phyloP scores from a whole-genome alignment of 2,797 vertebrate genomes.

The Clarias pachynema region DNA sequence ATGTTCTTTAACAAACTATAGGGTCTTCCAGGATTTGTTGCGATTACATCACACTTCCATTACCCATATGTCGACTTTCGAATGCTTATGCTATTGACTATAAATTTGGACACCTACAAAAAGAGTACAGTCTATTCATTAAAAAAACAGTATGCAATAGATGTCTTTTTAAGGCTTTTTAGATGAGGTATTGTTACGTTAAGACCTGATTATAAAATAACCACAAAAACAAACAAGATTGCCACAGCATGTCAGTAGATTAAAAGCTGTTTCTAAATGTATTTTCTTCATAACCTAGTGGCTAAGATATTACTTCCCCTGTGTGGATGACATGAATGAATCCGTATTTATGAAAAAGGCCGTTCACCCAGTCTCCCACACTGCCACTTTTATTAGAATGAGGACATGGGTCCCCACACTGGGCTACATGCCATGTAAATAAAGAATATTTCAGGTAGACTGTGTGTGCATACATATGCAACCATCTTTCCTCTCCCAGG shows the following conservation, averaged over 20 bases:
- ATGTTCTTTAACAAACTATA: background rate
- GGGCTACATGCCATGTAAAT: conserved; percentile 55
- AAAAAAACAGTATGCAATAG: background rate
- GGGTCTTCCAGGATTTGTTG: background rate
- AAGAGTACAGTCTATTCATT: background rate
- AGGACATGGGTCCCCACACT: conserved; percentile 49
- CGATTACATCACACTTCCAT: background rate
- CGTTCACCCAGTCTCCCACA: conserved; percentile 62
- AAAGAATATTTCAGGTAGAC: conserved; percentile 58
- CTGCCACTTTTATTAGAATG: conserved; percentile 71
- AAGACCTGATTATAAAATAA: background rate
- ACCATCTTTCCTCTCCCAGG: conserved; percentile 18
- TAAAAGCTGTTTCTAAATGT: background rate
- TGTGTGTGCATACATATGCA: conserved; percentile 48
- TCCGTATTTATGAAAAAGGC: conserved; percentile 9
- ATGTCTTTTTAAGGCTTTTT: background rate
- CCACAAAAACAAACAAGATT: background rate
- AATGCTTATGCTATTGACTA: background rate
- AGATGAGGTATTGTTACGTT: background rate
- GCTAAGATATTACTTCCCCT: background rate
- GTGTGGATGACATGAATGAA: background rate
- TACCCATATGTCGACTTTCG: background rate
- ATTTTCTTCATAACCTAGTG: background rate
- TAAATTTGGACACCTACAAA: background rate
- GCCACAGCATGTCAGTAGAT: background rate